Conservation (phyloP, 1,140 invertebrate species). For the Nephotettix cincticeps region DNA sequence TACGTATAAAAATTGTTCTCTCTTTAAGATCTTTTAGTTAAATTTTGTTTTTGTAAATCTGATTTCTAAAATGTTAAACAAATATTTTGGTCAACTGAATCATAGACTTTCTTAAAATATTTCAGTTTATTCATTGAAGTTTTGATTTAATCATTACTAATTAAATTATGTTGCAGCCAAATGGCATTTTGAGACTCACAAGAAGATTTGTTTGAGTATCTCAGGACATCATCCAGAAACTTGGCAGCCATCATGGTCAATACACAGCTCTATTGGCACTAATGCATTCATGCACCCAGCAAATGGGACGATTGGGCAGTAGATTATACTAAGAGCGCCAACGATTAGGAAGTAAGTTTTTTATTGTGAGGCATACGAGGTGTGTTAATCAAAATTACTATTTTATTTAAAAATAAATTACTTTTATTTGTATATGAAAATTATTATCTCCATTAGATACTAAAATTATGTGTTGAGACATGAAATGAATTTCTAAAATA, state of each 20-base stretch:
- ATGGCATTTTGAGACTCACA: conserved; percentile 91
- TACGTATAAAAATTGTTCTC: no score
- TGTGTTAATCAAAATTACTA: background rate
- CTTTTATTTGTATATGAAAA: background rate
- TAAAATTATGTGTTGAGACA: background rate
- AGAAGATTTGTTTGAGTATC: conserved; percentile 96
- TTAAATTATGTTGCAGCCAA: conserved; percentile 62
- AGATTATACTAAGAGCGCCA: conserved; percentile 85
- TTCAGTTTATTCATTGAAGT: no score
- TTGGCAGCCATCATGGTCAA: conserved; percentile 97
- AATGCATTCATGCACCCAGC: conserved; percentile 93
- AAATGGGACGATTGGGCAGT: conserved; percentile 88
- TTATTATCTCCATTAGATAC: background rate
- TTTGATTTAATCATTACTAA: no score
- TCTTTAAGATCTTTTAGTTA: no score
- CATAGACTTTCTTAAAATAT: no score
- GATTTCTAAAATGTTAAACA: no score
- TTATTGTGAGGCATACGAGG: background rate
- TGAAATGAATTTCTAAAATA: background rate
- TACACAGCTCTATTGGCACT: conserved; percentile 90
- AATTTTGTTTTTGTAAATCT: no score
- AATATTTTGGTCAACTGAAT: no score
- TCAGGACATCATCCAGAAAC: conserved; percentile 97
- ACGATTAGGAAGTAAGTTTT: conserved; percentile 74
- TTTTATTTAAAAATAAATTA: background rate